phyloP scores from a whole-genome alignment of 2,797 vertebrate genomes.

The Poliocrania exsul region DNA sequence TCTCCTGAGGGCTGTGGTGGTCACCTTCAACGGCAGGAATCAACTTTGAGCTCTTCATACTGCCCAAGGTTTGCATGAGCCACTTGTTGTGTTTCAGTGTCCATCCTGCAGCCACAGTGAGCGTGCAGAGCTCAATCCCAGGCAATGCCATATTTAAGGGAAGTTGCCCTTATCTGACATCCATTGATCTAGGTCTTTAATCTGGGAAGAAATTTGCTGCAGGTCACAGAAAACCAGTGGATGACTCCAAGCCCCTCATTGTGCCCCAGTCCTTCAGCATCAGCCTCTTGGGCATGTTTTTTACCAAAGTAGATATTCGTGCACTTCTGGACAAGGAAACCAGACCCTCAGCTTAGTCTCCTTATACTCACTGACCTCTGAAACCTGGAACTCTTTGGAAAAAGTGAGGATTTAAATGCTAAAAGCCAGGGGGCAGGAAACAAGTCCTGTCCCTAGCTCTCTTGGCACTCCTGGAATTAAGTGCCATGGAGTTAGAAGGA shows the following conservation, averaged over 20 bases:
- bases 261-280: accelerated
- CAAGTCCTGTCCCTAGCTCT: neutral
- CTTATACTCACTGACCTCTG: neutral
- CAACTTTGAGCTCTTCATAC: accelerated
- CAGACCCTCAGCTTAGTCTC: neutral
- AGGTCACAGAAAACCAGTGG: neutral
- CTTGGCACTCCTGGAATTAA: neutral
- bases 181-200: neutral
- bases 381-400: neutral
- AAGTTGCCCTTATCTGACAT: neutral
- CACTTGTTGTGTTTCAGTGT: accelerated
- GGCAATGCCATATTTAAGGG: accelerated
- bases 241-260: accelerated
- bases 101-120: neutral
- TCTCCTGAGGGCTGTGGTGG: neutral
- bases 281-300: neutral
- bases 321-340: neutral
- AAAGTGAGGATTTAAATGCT: neutral
- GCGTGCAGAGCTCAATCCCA: neutral
- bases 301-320: accelerated
- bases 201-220: neutral
- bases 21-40: neutral
- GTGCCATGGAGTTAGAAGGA: neutral
- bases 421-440: neutral
- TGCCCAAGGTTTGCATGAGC: neutral